Base-by-base conservation (phyloP, 2,113 vertebrate genomes). In the Hystrix cristata region DNA sequence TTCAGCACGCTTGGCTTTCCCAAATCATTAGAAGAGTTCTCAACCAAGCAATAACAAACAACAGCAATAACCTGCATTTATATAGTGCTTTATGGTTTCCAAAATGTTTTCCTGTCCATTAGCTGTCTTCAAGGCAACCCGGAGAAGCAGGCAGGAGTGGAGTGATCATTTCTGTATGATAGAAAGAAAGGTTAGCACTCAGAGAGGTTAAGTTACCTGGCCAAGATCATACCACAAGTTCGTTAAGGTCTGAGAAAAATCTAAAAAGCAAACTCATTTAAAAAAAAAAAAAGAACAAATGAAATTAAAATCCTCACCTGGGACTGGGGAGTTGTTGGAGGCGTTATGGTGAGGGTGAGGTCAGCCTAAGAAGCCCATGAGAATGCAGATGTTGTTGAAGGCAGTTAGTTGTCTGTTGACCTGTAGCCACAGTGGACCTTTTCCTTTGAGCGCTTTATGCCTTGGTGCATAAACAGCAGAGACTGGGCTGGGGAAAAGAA, bases 51-150 rank as follows among this genome's bases (percentile, higher is more conserved):
- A 53, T 95, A 91, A 92, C 59, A 87, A 91, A 86, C 81, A 97
- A 27, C 21, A 62, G 71, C 71, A 59, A 21, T 97, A 94, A 89
- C 72, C 78, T 62, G 27, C 87, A 86, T 95, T 96, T 95, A 82
- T 94, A 34, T 82, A 90, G 94, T 69, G 80, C 82, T 95, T 97
- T 90, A 92, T 62, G 60, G 76, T 82, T 97, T 95, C 72, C 81
- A 94, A 93, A 95, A 95, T 87, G 81, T 91, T 97, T 94, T 91
- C 87, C 59, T 81, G 79, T 88, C 87, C 55, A 38, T 81, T 85
- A 25, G 18, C 38, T 38, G 65, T 90, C 65, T 88, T 90, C 43
- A 57, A 82, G 90, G 88, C 25, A 92, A 78, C 85, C 81, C 53
- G 78, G 87, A 85, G 78, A 94, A 83, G 48, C 55, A 94, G 55